Evolutionary conservation across 2,888 invertebrate species (phyloP), one percentile per base, ranked within the genome.

Genomic region (Choristoneura rosaceana): DNA sequence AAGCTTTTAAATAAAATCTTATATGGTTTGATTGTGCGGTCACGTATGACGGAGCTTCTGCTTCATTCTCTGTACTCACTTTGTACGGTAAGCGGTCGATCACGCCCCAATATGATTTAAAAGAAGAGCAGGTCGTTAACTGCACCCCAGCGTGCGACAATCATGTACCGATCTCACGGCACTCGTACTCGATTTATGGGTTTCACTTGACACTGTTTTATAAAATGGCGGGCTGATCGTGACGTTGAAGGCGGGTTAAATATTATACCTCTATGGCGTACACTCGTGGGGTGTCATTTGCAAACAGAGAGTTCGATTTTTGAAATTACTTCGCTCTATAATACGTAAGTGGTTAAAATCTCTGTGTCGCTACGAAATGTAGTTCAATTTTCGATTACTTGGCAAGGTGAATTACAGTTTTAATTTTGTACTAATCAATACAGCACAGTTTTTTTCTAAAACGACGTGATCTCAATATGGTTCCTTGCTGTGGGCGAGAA

Each of bases 141-240:
- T 58, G 59, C 64, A 64, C 73, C 73, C 60, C 25, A 12, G 55
- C 12, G n/a, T 38, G 65, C 17, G 73, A 73, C 73, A 73, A 71
- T 71, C 71, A 47, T 50, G 71, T 65, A 65, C 64, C 62, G 71
- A 63, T 73, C 69, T 73, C 73, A 73, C 67, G 71, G 64, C 71
- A 65, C 41, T 58, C 70, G 63, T 59, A 58, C 58, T 73, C 68
- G 69, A 68, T 73, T 64, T 73, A 73, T 73, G 67, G 45, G 69
- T 59, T 68, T 63, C 47, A 45, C 63, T 69, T 69, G 68, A 73
- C 64, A 69, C 63, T 68, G 73, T 73, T 64, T 71, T 60, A 68
- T 63, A 59, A 66, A 43, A 58, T 60, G 45, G 25, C 47, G 43
- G 47, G 55, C 14, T n/a, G 55, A 66, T 66, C 52, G 66, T 70